phyloP scores from a whole-genome alignment of 2,797 vertebrate genomes.

The Agapornis canus region DNA sequence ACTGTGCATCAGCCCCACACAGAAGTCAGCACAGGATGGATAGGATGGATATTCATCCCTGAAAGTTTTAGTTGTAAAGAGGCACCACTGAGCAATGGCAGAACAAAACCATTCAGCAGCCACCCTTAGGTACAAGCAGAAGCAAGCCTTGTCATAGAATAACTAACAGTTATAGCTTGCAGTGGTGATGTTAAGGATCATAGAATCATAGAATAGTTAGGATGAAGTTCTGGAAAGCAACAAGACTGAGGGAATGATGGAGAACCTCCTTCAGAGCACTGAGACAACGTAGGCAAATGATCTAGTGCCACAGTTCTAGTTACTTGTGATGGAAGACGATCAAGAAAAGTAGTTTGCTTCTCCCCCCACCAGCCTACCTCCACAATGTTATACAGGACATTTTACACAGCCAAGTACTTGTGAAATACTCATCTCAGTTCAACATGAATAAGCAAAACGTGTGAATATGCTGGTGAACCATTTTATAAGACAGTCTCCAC shows the following conservation, averaged over 20 bases:
- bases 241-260: neutral
- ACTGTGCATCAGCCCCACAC: neutral
- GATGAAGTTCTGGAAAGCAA: neutral
- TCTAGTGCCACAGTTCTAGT: neutral
- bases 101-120: constrained; percentile 4
- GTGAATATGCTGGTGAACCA: constrained; percentile 21
- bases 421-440: constrained; percentile 43
- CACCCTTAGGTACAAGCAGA: constrained; percentile 4
- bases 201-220: too few relatives aligned
- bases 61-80: constrained; percentile 25
- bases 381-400: neutral
- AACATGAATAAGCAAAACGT: constrained; percentile 59
- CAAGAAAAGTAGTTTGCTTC: neutral
- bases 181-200: neutral
- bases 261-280: neutral
- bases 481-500: constrained; percentile 50
- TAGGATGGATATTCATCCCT: neutral
- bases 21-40: neutral
- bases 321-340: neutral
- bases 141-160: constrained; percentile 32
- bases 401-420: constrained; percentile 9
- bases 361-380: neutral
- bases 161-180: neutral
- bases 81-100: constrained; percentile 11
- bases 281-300: neutral